Base-by-base conservation (phyloP, 2,113 vertebrate species). In the Eudorcas thomsonii region DNA sequence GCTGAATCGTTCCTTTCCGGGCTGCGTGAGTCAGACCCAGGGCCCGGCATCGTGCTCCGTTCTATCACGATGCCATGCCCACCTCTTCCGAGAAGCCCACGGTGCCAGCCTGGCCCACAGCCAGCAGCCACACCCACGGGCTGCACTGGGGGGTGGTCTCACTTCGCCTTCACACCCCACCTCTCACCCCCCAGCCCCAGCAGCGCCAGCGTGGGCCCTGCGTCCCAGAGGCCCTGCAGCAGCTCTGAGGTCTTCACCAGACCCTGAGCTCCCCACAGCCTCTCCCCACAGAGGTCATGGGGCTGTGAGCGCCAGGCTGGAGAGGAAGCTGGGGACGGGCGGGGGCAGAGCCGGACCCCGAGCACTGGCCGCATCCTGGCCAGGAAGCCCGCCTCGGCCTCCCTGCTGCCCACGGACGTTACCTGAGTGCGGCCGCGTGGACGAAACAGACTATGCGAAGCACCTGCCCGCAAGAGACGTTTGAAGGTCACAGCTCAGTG, bases 31-130 rank as follows among this genome's bases (percentile, higher is more conserved):
- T 97, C 98, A 98, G 82, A 67, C 48, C 6, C 13, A 8, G 57
- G 80, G 25, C 81, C 30, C 4, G 0, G 48, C 84, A 14, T 33
- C 9, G 1, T 48, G 89, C 1, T 0, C 64, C 2, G n/a, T 14
- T 39, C 80, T 62, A 57, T 94, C 94, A 92, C 64, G 67, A 95
- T 0, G 28, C 54, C 19, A 25, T 89, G 57, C 74, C 93, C 48
- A n/a, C 86, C 96, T 97, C 97, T 89, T 96, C 96, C 16, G 7
- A 88, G 97, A 94, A 96, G 97, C 80, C 91, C 78, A 83, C 39
- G 25, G 0, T n/a, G 84, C 82, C 77, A 57, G 54, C 81, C 82
- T 14, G 71, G 91, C 82, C 62, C 57, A 28, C 19, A 39, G 89
- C 94, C 71, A 36, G 85, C 50, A 7, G 23, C 21, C 15, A 55